Evolutionary conservation across 2,888 invertebrate species (phyloP).

Genomic region (Perizoma affinitatum): DNA sequence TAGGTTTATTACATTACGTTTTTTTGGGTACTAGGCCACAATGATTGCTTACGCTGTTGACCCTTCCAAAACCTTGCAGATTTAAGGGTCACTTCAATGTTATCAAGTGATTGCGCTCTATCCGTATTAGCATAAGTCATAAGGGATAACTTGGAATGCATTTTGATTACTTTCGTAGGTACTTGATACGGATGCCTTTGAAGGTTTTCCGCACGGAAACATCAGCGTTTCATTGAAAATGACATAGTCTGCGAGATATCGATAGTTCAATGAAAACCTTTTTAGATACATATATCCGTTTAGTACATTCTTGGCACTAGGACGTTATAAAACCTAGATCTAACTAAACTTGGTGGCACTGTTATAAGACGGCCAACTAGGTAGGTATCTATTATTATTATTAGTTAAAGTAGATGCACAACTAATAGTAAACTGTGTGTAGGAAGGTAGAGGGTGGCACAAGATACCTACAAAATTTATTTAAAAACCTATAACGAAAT

Average conservation of each 20-base stretch:
- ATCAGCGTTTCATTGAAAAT: conserved; percentile 43
- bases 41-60: conserved; percentile 15
- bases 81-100: conserved; percentile 18
- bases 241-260: conserved; percentile 46
- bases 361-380: too few species aligned
- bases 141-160: conserved; percentile 29
- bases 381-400: too few species aligned
- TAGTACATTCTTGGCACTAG: too few species aligned
- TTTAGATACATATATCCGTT: background rate
- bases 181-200: conserved; percentile 45
- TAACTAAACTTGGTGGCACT: too few species aligned
- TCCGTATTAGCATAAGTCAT: conserved; percentile 2
- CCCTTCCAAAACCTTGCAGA: conserved; percentile 32
- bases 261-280: conserved; percentile 31
- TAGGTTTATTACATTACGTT: too few species aligned
- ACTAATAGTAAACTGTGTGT: too few species aligned
- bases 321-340: too few species aligned
- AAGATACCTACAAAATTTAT: too few species aligned
- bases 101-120: conserved; percentile 25
- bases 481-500: too few species aligned
- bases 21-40: conserved; percentile 12
- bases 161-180: conserved; percentile 46
- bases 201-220: conserved; percentile 33
- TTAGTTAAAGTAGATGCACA: too few species aligned
- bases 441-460: too few species aligned